phyloP scores from a whole-genome alignment of 2,113 vertebrate species.

The Scolopax mira region DNA sequence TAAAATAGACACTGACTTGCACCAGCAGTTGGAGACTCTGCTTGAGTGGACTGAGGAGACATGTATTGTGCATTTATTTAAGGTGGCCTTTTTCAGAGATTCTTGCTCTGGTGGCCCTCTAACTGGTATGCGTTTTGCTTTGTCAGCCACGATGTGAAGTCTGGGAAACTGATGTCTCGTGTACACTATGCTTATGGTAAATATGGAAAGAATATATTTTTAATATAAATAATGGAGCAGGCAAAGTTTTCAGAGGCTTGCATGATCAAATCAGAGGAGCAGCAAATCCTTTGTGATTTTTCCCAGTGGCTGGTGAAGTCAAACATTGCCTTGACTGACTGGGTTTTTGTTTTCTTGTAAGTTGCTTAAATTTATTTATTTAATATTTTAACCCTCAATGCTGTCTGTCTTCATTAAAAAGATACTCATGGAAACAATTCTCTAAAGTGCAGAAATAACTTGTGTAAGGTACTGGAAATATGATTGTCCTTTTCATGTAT shows the following conservation, averaged over 20 bases:
- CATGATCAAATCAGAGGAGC: background rate
- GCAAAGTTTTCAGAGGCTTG: background rate
- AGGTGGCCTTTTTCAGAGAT: background rate
- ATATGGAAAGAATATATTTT: background rate
- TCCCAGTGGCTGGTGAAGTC: background rate
- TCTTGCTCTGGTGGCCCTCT: background rate
- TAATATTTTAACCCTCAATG: background rate
- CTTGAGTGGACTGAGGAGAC: background rate
- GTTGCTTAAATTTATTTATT: background rate
- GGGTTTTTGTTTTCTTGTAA: background rate
- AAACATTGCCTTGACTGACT: background rate
- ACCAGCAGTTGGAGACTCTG: background rate
- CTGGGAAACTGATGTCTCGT: background rate
- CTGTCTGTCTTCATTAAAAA: background rate
- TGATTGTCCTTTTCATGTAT: background rate
- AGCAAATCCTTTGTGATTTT: background rate
- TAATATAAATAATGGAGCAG: background rate
- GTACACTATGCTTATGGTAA: background rate
- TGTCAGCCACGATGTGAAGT: slow-evolving; percentile 13
- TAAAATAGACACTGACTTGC: background rate
- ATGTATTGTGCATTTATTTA: background rate
- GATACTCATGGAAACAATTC: background rate
- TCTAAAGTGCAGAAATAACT: background rate
- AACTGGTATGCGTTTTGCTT: slow-evolving; percentile 1
- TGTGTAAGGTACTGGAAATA: background rate